Evolutionary conservation across 2,888 invertebrate species (phyloP).

Genomic region (Stictocephala bisonia): DNA sequence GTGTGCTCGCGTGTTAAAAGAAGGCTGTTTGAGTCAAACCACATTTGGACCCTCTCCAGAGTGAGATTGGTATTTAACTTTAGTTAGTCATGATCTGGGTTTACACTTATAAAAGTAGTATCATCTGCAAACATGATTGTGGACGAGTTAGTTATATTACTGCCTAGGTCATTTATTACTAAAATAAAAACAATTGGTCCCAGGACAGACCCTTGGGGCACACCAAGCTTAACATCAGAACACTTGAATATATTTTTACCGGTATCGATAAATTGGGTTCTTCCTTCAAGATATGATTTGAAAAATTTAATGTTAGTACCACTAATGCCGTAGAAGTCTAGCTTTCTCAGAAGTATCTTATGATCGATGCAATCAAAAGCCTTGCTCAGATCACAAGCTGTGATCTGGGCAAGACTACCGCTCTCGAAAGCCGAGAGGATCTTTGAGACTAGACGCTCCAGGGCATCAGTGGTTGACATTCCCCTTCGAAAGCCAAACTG

Average conservation of each 20-base stretch:
- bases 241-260: neutral
- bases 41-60: no score
- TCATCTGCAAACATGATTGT: no score
- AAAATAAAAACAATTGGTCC: neutral
- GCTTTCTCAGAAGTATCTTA: neutral
- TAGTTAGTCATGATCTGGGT: no score
- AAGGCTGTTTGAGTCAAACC: neutral
- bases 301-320: neutral
- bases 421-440: neutral
- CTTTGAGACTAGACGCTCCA: neutral
- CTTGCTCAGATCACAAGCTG: neutral
- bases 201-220: neutral
- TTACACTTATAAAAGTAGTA: no score
- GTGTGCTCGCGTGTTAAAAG: no score
- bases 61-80: no score
- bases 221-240: neutral
- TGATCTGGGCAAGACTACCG: no score
- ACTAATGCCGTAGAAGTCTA: neutral
- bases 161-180: no score
- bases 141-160: no score
- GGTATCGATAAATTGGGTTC: neutral
- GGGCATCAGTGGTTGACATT: slow-evolving; percentile 1
- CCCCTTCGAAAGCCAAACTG: neutral
- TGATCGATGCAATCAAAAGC: neutral
- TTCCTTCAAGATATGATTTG: neutral